Percentiles rank a stretch among this genome's conserved stretches.
These are phyloP conservation scores for Labeo rohita DNA, from an alignment of 2,113 vertebrate genomes.

Conservation along the genomic window DNA sequence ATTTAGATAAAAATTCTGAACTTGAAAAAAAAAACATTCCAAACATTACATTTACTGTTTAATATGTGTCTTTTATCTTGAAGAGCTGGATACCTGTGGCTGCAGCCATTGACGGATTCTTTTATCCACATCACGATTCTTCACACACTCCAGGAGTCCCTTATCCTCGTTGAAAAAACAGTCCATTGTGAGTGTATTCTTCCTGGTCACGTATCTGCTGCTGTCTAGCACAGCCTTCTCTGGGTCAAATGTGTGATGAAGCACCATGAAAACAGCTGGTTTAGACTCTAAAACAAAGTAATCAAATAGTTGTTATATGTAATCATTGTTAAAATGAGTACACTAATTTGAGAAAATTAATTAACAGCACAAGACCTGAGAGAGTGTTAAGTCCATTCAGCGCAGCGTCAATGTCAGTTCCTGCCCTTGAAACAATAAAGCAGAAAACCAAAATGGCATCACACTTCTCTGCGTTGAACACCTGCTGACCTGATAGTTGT, in stretches of 20 bases:
- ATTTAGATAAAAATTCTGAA: not conserved
- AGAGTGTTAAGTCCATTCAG: not conserved
- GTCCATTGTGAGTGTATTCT: slow-evolving; percentile 32
- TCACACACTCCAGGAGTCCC: not conserved
- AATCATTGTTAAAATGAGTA: not conserved
- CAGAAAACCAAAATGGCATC: not conserved
- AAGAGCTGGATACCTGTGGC: not conserved
- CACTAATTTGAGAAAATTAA: not conserved
- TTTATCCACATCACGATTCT: accelerated
- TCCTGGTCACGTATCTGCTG: slow-evolving; percentile 4
- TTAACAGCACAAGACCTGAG: not conserved
- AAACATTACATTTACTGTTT: not conserved
- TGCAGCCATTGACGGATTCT: not conserved
- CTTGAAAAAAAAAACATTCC: not conserved
- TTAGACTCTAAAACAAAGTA: not conserved
- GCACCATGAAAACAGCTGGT: slow-evolving; percentile 17
- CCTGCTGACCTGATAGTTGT: not conserved
- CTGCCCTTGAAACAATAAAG: not conserved
- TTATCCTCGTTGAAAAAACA: slow-evolving; percentile 32
- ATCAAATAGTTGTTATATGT: not conserved
- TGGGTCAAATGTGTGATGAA: slow-evolving; percentile 25
- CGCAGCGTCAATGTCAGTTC: slow-evolving; percentile 32
- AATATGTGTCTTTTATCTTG: not conserved
- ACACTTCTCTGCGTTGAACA: not conserved
- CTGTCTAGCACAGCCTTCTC: not conserved